Evolutionary conservation across 2,113 vertebrate genomes (phyloP).

Genomic region (Pseudorectes ferrugineus): DNA sequence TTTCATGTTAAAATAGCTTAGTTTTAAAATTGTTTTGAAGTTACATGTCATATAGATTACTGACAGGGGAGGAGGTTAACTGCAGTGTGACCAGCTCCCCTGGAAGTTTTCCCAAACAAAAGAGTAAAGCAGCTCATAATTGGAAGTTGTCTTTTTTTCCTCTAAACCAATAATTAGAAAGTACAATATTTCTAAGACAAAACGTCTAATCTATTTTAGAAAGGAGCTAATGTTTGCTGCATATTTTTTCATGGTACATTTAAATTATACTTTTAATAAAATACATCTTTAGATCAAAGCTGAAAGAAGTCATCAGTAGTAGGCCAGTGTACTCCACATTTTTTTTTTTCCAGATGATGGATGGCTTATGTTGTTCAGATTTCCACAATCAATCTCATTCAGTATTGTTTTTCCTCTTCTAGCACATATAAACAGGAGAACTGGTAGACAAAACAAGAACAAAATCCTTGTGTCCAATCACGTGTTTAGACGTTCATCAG

Average conservation of each 20-base stretch:
- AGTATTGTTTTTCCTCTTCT: constrained; percentile 64
- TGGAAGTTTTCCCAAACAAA: constrained; percentile 39
- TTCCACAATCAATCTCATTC: constrained; percentile 65
- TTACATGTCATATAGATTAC: constrained; percentile 18
- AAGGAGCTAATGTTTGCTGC: constrained; percentile 75
- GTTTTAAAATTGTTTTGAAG: constrained; percentile 37
- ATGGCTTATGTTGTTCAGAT: constrained; percentile 59
- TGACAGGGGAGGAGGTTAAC: constrained; percentile 18
- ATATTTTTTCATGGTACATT: constrained; percentile 78
- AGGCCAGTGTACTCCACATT: constrained; percentile 74
- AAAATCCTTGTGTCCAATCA: constrained; percentile 67
- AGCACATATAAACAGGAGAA: constrained; percentile 68
- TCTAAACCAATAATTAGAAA: constrained; percentile 70
- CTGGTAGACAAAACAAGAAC: constrained; percentile 72
- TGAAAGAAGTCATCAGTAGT: constrained; percentile 84
- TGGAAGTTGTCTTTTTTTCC: constrained; percentile 31
- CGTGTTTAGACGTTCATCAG: constrained; percentile 67
- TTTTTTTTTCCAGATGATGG: constrained; percentile 59
- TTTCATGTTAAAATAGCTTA: constrained; percentile 53
- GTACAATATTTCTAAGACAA: constrained; percentile 73
- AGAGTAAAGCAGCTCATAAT: constrained; percentile 60
- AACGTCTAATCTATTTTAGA: constrained; percentile 76
- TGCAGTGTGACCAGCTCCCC: constrained; percentile 28
- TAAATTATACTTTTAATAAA: constrained; percentile 86
- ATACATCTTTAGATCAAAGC: constrained; percentile 82